A percentile compares a stretch with the other conserved stretches of the same genome.
These are phyloP conservation scores for Rhabdomys pumilio DNA, from an alignment of 2,797 vertebrate species.

Conservation along the genomic window DNA sequence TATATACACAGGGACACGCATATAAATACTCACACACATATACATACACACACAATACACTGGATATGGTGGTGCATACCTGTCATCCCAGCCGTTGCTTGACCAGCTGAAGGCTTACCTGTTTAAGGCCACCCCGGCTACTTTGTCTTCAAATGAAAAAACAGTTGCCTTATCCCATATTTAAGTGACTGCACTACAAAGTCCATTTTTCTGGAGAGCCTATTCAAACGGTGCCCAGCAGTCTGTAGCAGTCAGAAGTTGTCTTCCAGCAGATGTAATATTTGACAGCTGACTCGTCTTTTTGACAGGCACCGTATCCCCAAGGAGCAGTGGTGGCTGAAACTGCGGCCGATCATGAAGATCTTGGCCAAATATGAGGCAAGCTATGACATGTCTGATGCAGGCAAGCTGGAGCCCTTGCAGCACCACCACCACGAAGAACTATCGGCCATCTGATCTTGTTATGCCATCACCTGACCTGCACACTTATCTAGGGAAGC, in stretches of 20 bases:
- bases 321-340: conserved; percentile 98
- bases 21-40: background rate
- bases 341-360: conserved; percentile 97
- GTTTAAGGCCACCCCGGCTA: background rate
- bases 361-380: conserved; percentile 98
- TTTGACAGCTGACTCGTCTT: background rate
- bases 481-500: background rate
- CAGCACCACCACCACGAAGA: conserved; percentile 90
- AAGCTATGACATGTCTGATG: conserved; percentile 95
- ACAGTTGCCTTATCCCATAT: background rate
- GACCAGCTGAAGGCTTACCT: background rate
- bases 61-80: background rate
- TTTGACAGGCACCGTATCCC: conserved; percentile 95
- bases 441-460: conserved; percentile 79
- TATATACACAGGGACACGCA: background rate
- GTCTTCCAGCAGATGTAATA: background rate
- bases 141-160: background rate
- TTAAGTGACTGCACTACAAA: background rate
- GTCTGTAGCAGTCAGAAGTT: background rate
- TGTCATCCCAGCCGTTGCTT: background rate
- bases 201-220: background rate
- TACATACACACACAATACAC: background rate
- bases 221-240: background rate
- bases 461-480: background rate
- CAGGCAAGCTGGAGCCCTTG: conserved; percentile 93